These are phyloP conservation scores for Engystomops pustulosus DNA, from an alignment of 2,113 vertebrate species.

Conservation along the genomic window DNA sequence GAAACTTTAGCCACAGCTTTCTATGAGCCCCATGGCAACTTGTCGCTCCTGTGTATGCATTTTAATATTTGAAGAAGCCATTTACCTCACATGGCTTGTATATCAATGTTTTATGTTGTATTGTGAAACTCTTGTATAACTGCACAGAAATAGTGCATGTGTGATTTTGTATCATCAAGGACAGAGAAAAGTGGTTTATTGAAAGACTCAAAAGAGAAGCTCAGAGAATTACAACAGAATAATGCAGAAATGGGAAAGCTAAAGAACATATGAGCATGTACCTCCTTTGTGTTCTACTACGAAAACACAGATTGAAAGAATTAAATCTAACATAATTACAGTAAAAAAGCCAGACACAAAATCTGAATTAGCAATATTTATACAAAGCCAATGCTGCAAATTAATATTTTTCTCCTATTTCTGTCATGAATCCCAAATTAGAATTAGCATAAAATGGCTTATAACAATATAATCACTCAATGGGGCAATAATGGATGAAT, in stretches of 20 bases:
- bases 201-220: not conserved
- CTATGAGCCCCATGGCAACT: no score
- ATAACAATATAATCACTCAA: not conserved
- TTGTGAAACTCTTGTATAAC: no score
- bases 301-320: not conserved
- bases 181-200: not conserved
- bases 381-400: not conserved
- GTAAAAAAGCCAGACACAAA: not conserved
- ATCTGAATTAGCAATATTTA: slow-evolving; percentile 3
- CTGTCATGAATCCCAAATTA: not conserved
- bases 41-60: no score
- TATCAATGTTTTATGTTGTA: no score
- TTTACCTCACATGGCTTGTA: no score
- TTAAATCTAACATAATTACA: not conserved
- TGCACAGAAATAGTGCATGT: no score
- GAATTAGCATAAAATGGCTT: slow-evolving; percentile 6
- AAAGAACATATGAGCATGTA: not conserved
- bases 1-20: no score
- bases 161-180: not conserved
- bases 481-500: not conserved
- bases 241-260: not conserved
- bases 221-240: not conserved
- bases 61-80: no score
- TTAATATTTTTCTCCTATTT: not conserved
- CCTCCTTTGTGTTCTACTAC: not conserved